Base-by-base conservation (phyloP, 2,888 invertebrate genomes). In the Dysmachus trigonus region DNA sequence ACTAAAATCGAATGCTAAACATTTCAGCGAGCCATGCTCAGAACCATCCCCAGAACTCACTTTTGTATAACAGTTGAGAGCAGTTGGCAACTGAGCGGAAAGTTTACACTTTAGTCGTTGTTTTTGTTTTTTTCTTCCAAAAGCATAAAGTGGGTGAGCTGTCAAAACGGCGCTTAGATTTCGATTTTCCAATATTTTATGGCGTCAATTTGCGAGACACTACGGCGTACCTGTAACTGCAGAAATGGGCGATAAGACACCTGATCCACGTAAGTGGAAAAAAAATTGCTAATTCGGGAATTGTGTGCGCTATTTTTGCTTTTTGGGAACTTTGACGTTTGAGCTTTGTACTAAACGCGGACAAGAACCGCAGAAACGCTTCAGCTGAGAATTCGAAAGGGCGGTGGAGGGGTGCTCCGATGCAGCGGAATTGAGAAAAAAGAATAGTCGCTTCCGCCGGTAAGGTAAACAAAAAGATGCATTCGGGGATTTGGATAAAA, bases 161-260 rank as follows among this genome's bases (percentile, higher is more conserved):
- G 62, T 83, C 87, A 86, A 81, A 18, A 87, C 87, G 86, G 86
- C 81, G 72, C 13, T 73, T 10, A 74, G 38, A 77, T 38, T n/a
- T 13, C 53, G 79, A n/a, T 47, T 81, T 79, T 84, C 53, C 76
- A 87, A 85, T 86, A 72, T 77, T 77, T 84, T 84, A 71, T 33
- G 82, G 71, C 83, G 72, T 79, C 62, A 38, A 47, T 10, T 41
- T 22, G 27, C 35, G 22, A 27, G 30, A 13, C 18, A 22, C 47
- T 51, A 4, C 4, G 3, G 15, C 51, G 10, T 31, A 51, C 18
- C 38, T 35, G 71, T 35, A 72, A 84, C 77, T 84, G 35, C 71
- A 18, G 35, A 79, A 76, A 85, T 85, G 85, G 31, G 35, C 10
- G 73, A 73, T 31, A 35, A 73, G n/a, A 51, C 74, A 41, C 2